Evolutionary conservation across 2,888 invertebrate species (phyloP).

Genomic region (Rhogogaster chlorosoma): DNA sequence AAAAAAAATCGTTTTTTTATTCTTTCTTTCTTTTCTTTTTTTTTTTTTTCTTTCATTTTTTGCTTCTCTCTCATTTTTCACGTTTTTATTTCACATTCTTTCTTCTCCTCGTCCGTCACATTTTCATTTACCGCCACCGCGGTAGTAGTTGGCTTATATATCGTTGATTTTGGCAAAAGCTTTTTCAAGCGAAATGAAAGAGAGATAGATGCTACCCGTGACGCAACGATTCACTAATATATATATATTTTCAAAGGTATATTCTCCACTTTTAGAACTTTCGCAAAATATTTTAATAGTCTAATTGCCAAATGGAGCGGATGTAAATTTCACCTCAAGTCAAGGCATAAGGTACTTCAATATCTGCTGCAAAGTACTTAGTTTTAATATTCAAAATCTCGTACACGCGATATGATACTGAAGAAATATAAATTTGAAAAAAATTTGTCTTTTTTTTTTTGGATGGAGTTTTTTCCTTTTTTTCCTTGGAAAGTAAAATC

Average conservation of each 20-base stretch:
- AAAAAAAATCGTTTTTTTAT: background rate
- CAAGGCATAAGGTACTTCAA: too few relatives aligned
- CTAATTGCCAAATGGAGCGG: background rate
- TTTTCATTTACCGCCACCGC: background rate
- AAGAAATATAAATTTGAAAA: background rate
- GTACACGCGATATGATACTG: background rate
- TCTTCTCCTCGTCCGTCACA: background rate
- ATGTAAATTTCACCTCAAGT: background rate
- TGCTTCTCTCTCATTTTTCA: background rate
- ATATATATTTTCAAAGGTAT: conserved; percentile 25
- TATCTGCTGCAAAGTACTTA: background rate
- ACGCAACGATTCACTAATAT: conserved; percentile 1
- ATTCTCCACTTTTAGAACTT: background rate
- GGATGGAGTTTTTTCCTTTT: background rate
- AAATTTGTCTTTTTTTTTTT: background rate
- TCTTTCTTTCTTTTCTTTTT: background rate
- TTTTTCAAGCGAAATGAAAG: conserved; percentile 15
- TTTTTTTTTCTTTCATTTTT: background rate
- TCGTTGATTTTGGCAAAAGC: conserved; percentile 6
- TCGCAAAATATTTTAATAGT: background rate
- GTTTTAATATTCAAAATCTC: background rate
- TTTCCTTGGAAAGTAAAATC: background rate
- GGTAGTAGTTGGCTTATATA: background rate
- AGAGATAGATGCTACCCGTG: background rate
- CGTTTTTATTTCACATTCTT: background rate